Evolutionary conservation across 2,888 invertebrate species (phyloP).

Genomic region (Brachylomia viminalis): DNA sequence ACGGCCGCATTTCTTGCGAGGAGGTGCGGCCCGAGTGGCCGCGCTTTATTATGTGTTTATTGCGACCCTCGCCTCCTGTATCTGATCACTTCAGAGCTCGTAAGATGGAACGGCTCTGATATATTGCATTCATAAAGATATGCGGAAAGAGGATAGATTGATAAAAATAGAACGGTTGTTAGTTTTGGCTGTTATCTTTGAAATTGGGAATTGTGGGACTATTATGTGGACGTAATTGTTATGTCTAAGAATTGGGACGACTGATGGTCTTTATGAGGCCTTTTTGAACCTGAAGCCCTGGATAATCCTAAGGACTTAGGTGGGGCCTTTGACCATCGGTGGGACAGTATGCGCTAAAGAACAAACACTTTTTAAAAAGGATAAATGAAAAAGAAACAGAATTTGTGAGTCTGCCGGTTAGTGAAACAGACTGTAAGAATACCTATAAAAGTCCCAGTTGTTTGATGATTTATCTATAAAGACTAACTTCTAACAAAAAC

Average conservation of each 20-base stretch:
- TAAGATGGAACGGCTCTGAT: slow-evolving; percentile 71
- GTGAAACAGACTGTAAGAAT: neutral
- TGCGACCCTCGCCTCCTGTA: slow-evolving; percentile 75
- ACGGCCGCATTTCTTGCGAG: slow-evolving; percentile 66
- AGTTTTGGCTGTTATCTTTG: slow-evolving; percentile 48
- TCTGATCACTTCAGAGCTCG: slow-evolving; percentile 77
- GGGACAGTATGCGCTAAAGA: neutral
- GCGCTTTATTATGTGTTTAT: slow-evolving; percentile 83
- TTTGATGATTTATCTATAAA: neutral
- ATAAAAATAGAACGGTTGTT: slow-evolving; percentile 61
- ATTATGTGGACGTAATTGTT: slow-evolving; percentile 44
- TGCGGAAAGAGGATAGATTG: slow-evolving; percentile 59
- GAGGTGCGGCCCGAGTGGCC: slow-evolving; percentile 66
- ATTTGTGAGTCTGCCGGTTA: neutral
- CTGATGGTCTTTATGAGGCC: neutral
- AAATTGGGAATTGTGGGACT: slow-evolving; percentile 22
- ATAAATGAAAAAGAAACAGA: neutral
- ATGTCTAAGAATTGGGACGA: slow-evolving; percentile 19
- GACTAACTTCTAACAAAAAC: slow-evolving; percentile 5
- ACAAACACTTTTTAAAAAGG: neutral
- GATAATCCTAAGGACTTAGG: neutral
- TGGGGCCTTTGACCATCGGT: neutral
- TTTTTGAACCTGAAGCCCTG: neutral
- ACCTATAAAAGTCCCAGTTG: neutral
- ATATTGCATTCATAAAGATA: slow-evolving; percentile 68